A percentile compares a stretch with the other conserved stretches of the same genome.
These are phyloP conservation scores for Apodemia duryi DNA, from an alignment of 2,888 invertebrate genomes.

Conservation along the genomic window DNA sequence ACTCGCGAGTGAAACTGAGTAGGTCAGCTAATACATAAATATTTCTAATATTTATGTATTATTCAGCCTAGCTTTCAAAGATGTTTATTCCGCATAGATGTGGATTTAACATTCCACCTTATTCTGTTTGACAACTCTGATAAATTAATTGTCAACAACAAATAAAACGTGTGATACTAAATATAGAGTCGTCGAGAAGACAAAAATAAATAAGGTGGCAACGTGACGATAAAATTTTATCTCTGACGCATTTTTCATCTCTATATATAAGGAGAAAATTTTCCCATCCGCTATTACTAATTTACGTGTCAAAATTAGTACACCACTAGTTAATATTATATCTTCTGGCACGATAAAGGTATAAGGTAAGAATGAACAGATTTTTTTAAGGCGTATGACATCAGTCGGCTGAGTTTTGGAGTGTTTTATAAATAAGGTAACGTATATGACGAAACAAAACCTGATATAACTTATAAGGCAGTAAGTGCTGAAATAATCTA, in stretches of 20 bases:
- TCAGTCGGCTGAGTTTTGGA: constrained; percentile 28
- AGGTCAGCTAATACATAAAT: too few relatives aligned
- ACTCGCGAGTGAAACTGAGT: too few relatives aligned
- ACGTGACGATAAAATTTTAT: background rate
- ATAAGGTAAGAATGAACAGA: constrained; percentile 19
- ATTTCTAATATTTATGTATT: too few relatives aligned
- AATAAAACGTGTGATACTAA: background rate
- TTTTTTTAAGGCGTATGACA: constrained; percentile 24
- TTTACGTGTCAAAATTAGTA: constrained; percentile 11
- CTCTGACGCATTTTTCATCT: constrained; percentile 11
- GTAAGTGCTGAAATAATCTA: too few relatives aligned
- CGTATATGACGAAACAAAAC: background rate
- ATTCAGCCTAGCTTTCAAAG: too few relatives aligned
- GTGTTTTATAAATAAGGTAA: background rate
- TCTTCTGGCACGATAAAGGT: constrained; percentile 18
- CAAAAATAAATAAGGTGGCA: constrained; percentile 7
- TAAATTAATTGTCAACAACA: constrained; percentile 1
- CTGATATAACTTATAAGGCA: too few relatives aligned
- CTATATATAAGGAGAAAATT: constrained; percentile 2
- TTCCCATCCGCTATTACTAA: background rate
- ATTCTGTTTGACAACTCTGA: background rate
- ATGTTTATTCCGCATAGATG: too few relatives aligned
- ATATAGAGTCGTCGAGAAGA: background rate
- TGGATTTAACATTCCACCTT: background rate
- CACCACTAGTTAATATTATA: background rate